Evolutionary conservation across 2,888 invertebrate species (phyloP), one percentile per base, ranked within the genome.

Genomic region (Eurois occulta): DNA sequence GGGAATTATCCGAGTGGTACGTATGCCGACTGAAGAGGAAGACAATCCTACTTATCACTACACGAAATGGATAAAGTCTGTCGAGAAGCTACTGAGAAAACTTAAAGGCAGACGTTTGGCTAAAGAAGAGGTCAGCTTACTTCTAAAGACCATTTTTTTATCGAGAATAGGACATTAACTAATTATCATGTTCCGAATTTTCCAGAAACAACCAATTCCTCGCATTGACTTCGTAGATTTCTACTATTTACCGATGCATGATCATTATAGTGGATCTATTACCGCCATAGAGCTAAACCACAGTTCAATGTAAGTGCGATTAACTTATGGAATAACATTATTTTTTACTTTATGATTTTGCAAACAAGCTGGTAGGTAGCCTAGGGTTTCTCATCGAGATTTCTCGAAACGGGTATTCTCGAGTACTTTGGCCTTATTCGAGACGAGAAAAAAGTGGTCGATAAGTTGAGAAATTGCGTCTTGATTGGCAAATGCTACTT

Each of bases 241-340:
- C 89, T 98, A 98, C 95, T 95, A 97, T 60, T 94, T 98, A 55
- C 96, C 98, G 2, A 98, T 98, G 98, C 98, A 99, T 91, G 98
- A 98, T 91, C 97, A 97, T 66, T 97, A 97, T 77, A 97, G 98
- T 46, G 98, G 98, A 13, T 95, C 95, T 24, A 97, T 98, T 48
- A 97, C 97, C 0, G 96, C 96, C 77, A 95, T 98, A 75, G 96
- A 97, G 77, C 97, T 98, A 81, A 98, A 97, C 89, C 95, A 94
- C 74, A 97, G 98, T 92, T 95, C 97, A 86, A 96, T 94, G 95
- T 97, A 94, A 91, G 88, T 71, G 13, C 10, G 2, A 38, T 38
- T 38, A 8, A 71, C 43, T 62, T 77, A 71, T 32, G 6, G n/a
- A 13, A 13, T 72, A 10, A 48, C 0, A 21, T 38, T 16, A 32